phyloP scores from a whole-genome alignment of 2,113 vertebrate genomes.

The Chiloscyllium plagiosum region DNA sequence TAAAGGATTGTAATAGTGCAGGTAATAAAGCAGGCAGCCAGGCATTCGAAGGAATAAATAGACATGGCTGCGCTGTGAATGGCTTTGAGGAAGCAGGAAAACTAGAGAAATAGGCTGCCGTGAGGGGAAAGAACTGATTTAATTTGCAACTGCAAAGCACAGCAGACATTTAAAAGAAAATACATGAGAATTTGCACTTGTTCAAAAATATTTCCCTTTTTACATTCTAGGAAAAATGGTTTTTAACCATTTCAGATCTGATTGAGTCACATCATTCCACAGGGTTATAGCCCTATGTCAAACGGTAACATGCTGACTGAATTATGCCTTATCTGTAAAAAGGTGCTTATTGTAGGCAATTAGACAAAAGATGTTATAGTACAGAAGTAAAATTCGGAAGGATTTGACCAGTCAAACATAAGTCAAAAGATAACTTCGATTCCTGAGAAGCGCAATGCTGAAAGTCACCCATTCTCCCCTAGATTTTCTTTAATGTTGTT shows the following conservation, averaged over 20 bases:
- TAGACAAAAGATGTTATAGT: not conserved
- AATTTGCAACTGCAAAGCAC: constrained; percentile 1
- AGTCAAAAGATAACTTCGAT: not conserved
- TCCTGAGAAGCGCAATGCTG: not conserved
- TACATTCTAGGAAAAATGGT: not conserved
- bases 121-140: not conserved
- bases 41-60: constrained; percentile 35
- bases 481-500: not conserved
- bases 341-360: not conserved
- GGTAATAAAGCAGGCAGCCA: constrained; percentile 27
- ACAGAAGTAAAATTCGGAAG: not conserved
- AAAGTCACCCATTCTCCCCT: not conserved
- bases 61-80: not conserved
- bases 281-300: not conserved
- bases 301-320: not conserved
- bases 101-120: not conserved
- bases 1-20: constrained; percentile 38
- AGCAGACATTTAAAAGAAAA: not conserved
- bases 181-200: not conserved
- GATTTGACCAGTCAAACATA: not conserved
- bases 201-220: not conserved
- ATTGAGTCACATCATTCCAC: not conserved
- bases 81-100: not conserved
- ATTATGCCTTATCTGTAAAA: not conserved
- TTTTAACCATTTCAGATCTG: not conserved